Conservation (phyloP, 1,140 invertebrate species). For the Cherax quadricarinatus region DNA sequence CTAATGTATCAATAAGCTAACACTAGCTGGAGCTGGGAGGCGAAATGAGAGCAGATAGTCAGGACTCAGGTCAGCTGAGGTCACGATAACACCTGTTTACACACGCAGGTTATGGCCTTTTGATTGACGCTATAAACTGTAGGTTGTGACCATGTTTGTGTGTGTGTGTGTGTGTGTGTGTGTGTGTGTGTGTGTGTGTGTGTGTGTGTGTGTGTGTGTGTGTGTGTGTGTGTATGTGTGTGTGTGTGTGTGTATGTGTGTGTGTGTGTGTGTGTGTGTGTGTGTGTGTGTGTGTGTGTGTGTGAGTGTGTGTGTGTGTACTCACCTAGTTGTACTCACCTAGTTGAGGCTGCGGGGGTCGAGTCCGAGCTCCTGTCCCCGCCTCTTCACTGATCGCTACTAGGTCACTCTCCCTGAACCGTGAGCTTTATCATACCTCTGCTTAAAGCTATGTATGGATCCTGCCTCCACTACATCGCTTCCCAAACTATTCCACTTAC, state of each 20-base stretch:
- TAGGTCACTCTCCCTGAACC: no score
- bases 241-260: not conserved
- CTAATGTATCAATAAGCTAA: not conserved
- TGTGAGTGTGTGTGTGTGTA: not conserved
- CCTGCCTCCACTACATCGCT: no score
- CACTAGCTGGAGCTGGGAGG: not conserved
- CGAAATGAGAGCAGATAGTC: not conserved
- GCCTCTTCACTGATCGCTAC: no score
- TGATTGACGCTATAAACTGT: constrained; percentile 1
- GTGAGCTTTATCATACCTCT: no score
- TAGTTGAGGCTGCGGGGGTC: no score
- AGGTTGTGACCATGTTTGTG: not conserved
- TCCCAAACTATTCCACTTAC: no score
- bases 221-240: no score
- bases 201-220: not conserved
- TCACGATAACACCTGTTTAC: not conserved
- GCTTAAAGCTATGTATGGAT: no score
- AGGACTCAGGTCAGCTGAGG: not conserved
- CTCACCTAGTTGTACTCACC: no score
- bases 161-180: not conserved
- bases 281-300: constrained; percentile 3
- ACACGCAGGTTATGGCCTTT: not conserved
- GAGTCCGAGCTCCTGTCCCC: no score
- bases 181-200: constrained; percentile 3
- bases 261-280: not conserved